Evolutionary conservation across 1,140 invertebrate genomes (phyloP), one percentile per base, ranked within the genome.

Genomic region (Brachionus rotundiformis): DNA sequence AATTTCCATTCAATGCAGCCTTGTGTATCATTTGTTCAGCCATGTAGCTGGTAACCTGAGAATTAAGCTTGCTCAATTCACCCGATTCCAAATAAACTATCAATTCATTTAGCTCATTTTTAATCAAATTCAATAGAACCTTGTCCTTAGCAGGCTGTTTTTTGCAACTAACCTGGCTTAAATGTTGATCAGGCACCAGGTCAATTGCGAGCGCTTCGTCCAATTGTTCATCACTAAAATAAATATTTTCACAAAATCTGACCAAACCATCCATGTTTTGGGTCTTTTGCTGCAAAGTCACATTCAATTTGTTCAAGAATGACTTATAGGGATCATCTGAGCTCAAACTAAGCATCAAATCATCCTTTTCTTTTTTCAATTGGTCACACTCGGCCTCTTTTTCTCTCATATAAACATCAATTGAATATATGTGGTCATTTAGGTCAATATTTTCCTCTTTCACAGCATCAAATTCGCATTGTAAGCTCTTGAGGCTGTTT

Each of bases 401-500:
- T 63, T 79, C 76, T 19, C 76, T 23, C 76, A 79, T 79, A 16
- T 79, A 79, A 3, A 79, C 76, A 79, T 79, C 76, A 59, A 79
- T 63, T 36, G 76, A 79, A 27, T 79, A 79, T 16, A 79, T 79
- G 36, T 79, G 76, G 29, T 79, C 76, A 5, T 63, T 63, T 11
- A 79, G 10, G 16, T 79, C 76, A 16, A 59, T 36, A 4, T 79
- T 79, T 59, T 79, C 76, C 11, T 59, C 76, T 39, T 79, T 79
- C 10, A 79, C 5, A 4, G 49, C 76, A 23, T 59, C 31, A 19
- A 31, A 29, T n/a, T 79, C 76, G 8, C 19, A 27, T 29, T 54
- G 19, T 11, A 59, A 1, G 0, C 10, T 1, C n/a, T 54, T 63
- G 3, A 54, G 0, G 0, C 16, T 63, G 7, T 79, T 44, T 13